phyloP scores from a whole-genome alignment of 2,113 vertebrate species.

The Larimichthys crocea region DNA sequence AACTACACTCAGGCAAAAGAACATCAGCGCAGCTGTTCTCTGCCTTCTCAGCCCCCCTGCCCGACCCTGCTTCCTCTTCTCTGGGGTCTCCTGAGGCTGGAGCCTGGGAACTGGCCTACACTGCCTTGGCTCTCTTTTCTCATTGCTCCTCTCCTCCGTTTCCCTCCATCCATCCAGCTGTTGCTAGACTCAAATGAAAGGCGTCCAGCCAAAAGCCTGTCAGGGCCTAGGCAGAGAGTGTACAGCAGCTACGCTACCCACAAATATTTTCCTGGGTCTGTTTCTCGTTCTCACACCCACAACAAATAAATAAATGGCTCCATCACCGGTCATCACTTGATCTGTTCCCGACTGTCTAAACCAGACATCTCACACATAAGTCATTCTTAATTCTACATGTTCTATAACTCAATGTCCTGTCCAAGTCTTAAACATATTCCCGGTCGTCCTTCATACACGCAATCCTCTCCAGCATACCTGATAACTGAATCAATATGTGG shows the following conservation, averaged over 20 bases:
- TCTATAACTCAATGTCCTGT: constrained; percentile 18
- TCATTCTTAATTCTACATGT: constrained; percentile 16
- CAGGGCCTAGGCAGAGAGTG: constrained; percentile 46
- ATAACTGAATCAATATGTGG: constrained; percentile 69
- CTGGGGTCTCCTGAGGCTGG: constrained; percentile 60
- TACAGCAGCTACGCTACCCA: constrained; percentile 34
- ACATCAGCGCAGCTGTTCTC: constrained; percentile 60
- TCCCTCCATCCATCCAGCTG: constrained; percentile 70
- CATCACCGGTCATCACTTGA: neutral
- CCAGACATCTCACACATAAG: constrained; percentile 1
- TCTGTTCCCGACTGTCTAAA: constrained; percentile 8
- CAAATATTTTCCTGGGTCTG: constrained; percentile 42
- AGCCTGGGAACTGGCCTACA: constrained; percentile 78
- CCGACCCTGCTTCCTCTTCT: constrained; percentile 54
- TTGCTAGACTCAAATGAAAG: constrained; percentile 77
- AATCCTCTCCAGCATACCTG: constrained; percentile 20
- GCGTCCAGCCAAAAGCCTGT: constrained; percentile 76
- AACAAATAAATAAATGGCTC: constrained; percentile 45
- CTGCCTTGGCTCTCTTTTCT: constrained; percentile 51
- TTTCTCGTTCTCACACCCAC: constrained; percentile 41
- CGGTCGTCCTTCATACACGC: constrained; percentile 16
- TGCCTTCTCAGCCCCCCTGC: neutral
- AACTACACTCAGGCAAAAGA: constrained; percentile 18
- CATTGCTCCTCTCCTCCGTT: constrained; percentile 42
- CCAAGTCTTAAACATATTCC: constrained; percentile 5